Conservation (phyloP, 2,888 invertebrate species). For the Lithodes maja region DNA sequence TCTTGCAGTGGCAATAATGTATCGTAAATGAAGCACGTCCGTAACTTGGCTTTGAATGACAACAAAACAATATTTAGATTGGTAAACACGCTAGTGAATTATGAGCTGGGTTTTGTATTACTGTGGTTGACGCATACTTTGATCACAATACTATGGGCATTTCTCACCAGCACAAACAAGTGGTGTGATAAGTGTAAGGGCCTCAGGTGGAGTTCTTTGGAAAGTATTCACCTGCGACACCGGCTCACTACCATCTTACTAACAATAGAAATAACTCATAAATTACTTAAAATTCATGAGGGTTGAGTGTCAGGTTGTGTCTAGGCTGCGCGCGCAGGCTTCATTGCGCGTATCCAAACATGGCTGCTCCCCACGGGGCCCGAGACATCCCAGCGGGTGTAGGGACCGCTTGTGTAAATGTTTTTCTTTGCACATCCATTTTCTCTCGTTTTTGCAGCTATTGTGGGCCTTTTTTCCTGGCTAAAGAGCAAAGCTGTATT, state of each 20-base stretch:
- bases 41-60: too few relatives aligned
- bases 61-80: too few relatives aligned
- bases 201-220: background rate
- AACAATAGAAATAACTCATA: conserved; percentile 64
- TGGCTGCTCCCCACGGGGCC: conserved; percentile 29
- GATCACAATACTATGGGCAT: too few relatives aligned
- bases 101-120: too few relatives aligned
- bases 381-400: conserved; percentile 47
- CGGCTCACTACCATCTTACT: conserved; percentile 45
- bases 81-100: too few relatives aligned
- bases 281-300: conserved; percentile 64
- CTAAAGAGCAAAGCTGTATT: conserved; percentile 33
- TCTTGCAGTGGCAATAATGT: too few relatives aligned
- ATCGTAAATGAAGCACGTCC: too few relatives aligned
- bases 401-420: conserved; percentile 48
- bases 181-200: too few relatives aligned
- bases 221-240: conserved; percentile 49
- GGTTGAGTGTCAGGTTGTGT: conserved; percentile 52
- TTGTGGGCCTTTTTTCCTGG: background rate
- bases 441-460: conserved; percentile 19
- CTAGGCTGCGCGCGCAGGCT: conserved; percentile 40
- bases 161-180: too few relatives aligned
- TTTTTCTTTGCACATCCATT: conserved; percentile 44
- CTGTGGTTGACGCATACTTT: too few relatives aligned
- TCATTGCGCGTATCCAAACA: conserved; percentile 62